Evolutionary conservation across 2,113 vertebrate genomes (phyloP).

Genomic region (Nycticebus coucang): DNA sequence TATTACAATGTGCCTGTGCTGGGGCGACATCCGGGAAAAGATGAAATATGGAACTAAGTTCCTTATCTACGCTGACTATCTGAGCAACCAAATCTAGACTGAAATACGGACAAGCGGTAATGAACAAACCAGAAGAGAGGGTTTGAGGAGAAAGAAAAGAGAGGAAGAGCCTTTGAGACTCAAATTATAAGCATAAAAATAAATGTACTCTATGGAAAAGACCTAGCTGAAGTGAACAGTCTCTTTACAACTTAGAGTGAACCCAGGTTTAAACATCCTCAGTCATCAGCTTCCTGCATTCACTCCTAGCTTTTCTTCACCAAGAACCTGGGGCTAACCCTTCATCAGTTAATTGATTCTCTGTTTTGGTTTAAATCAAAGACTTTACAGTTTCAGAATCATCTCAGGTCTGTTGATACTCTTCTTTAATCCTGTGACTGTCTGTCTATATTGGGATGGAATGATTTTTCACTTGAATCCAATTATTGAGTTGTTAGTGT

Average conservation of each 20-base stretch:
- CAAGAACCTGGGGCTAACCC: fast-evolving
- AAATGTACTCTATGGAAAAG: neutral
- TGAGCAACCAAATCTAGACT: neutral
- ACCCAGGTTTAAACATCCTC: fast-evolving
- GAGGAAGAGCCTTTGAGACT: neutral
- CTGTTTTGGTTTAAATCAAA: neutral
- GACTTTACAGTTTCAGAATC: neutral
- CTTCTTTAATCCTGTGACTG: neutral
- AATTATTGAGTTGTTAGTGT: neutral
- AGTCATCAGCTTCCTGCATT: neutral
- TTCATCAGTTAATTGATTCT: neutral
- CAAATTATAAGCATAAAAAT: neutral
- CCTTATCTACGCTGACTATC: neutral
- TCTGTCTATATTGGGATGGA: neutral
- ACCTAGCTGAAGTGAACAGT: neutral
- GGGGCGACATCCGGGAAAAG: too few species aligned
- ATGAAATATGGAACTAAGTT: neutral
- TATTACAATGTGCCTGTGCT: fast-evolving
- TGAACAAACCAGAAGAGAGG: neutral
- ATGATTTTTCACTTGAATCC: neutral
- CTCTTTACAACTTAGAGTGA: neutral
- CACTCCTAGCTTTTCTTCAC: neutral
- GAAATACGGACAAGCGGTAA: fast-evolving
- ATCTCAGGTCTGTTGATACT: fast-evolving
- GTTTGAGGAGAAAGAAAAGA: fast-evolving